Percentiles rank a stretch among this genome's conserved stretches.
phyloP scores from a whole-genome alignment of 2,888 invertebrate species.

The Spilosoma lubricipeda region DNA sequence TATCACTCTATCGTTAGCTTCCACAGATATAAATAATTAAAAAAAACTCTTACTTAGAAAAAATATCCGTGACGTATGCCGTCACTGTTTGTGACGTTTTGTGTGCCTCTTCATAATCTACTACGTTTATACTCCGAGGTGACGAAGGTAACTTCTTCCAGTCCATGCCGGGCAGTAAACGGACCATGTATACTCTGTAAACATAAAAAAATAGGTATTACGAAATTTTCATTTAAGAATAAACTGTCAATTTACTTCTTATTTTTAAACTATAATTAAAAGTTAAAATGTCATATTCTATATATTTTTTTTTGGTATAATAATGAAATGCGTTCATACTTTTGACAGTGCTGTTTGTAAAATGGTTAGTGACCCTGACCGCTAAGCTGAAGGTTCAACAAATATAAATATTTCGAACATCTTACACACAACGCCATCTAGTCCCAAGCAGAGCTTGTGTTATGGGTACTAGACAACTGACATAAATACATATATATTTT shows the following conservation, averaged over 20 bases:
- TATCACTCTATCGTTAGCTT: neutral
- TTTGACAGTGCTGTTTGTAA: too few species aligned
- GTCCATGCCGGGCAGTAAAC: conserved; percentile 87
- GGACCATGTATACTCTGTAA: conserved; percentile 90
- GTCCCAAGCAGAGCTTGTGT: too few species aligned
- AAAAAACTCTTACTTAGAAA: conserved; percentile 87
- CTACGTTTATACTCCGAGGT: conserved; percentile 89
- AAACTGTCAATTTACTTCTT: neutral
- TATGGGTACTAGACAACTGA: too few species aligned
- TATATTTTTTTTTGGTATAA: too few species aligned
- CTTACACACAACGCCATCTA: too few species aligned
- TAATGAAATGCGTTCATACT: too few species aligned
- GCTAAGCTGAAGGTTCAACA: too few species aligned
- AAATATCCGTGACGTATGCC: conserved; percentile 94
- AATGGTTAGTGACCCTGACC: too few species aligned
- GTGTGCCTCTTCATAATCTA: conserved; percentile 91
- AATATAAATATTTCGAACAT: too few species aligned
- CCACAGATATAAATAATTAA: neutral
- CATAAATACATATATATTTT: too few species aligned
- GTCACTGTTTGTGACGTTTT: conserved; percentile 84
- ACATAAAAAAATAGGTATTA: neutral
- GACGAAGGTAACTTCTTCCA: conserved; percentile 88
- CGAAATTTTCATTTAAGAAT: neutral
- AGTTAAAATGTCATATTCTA: too few species aligned
- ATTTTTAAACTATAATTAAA: neutral